Evolutionary conservation across 2,797 vertebrate species (phyloP).

Genomic region (Peromyscus nudipes): DNA sequence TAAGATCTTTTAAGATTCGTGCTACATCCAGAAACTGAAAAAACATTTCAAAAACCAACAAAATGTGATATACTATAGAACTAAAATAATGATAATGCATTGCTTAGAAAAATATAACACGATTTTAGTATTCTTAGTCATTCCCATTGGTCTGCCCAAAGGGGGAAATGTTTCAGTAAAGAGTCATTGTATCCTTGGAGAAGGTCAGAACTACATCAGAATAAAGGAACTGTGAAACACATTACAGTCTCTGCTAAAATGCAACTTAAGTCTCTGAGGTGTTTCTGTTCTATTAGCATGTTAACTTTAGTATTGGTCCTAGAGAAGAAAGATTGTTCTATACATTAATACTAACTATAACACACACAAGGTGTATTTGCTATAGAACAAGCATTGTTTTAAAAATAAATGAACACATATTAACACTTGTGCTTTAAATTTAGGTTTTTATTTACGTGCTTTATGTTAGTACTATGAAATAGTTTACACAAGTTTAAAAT

Average conservation of each 20-base stretch:
- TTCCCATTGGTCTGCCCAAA: neutral
- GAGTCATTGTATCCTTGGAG: neutral
- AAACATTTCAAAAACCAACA: constrained; percentile 26
- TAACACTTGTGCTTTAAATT: neutral
- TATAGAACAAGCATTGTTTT: neutral
- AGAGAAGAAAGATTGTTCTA: neutral
- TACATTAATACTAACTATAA: neutral
- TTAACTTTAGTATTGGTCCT: neutral
- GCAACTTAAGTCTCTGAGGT: neutral
- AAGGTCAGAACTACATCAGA: neutral
- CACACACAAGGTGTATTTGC: neutral
- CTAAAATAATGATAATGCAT: constrained; percentile 32
- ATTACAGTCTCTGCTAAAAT: constrained; percentile 37
- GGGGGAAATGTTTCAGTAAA: constrained; percentile 3
- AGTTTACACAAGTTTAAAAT: neutral
- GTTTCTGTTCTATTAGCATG: neutral
- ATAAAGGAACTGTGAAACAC: constrained; percentile 29
- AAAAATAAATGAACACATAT: neutral
- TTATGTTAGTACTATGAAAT: neutral
- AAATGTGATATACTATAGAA: neutral
- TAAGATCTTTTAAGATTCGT: too few species aligned
- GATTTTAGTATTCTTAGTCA: constrained; percentile 1
- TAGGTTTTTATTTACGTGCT: neutral
- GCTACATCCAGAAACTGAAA: constrained; percentile 23
- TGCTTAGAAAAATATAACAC: neutral